Conservation (phyloP, 2,797 vertebrate genomes). For the Microchirus variegatus region DNA sequence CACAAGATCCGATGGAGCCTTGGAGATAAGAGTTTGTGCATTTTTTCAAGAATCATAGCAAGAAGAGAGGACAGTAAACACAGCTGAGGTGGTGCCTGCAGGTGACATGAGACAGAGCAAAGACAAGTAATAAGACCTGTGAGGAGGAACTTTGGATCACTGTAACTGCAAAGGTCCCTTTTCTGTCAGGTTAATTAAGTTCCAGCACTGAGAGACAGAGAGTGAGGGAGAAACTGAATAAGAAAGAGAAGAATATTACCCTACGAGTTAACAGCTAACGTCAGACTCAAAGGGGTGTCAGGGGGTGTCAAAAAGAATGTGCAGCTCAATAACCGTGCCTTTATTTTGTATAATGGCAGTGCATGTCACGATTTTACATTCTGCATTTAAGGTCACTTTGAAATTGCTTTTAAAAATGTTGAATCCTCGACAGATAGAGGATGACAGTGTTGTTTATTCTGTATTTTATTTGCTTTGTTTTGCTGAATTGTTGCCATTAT, state of each 20-base stretch:
- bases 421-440: too few species aligned
- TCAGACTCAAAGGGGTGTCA: conserved; percentile 11
- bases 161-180: conserved; percentile 20
- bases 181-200: conserved; percentile 50
- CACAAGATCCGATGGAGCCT: conserved; percentile 38
- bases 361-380: too few species aligned
- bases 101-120: conserved; percentile 8
- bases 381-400: too few species aligned
- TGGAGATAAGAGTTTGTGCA: conserved; percentile 40
- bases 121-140: conserved; percentile 22
- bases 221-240: conserved; percentile 25
- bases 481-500: too few species aligned
- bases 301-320: conserved; percentile 40
- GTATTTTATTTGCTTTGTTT: too few species aligned
- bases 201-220: background rate
- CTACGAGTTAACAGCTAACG: conserved; percentile 20
- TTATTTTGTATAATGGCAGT: too few species aligned
- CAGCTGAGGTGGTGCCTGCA: conserved; percentile 26
- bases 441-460: too few species aligned
- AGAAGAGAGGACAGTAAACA: conserved; percentile 25
- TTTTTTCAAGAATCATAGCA: conserved; percentile 23
- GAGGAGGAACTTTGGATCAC: conserved; percentile 28
- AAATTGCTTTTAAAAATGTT: too few species aligned
- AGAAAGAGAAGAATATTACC: conserved; percentile 22
- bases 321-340: conserved; percentile 45